Percentiles rank a stretch among this genome's conserved stretches.
Evolutionary conservation across 2,888 invertebrate genomes (phyloP).

Genomic region (Drosophila atripex): DNA sequence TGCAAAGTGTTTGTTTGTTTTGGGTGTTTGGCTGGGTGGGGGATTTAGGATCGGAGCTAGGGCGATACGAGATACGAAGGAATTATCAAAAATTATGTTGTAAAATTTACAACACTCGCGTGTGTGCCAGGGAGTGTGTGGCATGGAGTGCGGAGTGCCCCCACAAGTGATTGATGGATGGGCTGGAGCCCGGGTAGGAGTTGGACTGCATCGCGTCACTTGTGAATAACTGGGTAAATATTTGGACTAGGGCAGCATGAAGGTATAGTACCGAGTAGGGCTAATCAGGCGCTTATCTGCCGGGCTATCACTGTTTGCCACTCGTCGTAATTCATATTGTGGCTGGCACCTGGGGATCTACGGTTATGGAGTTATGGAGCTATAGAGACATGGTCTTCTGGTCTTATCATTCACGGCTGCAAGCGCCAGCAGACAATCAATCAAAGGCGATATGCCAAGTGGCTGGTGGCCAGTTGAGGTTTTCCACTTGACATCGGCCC

Average conservation of each 20-base stretch:
- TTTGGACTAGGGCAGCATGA: conserved; percentile 42
- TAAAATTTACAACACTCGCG: conserved; percentile 73
- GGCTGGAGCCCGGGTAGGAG: background rate
- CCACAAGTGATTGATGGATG: conserved; percentile 65
- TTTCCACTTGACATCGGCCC: conserved; percentile 44
- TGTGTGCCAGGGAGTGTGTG: conserved; percentile 40
- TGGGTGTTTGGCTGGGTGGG: background rate
- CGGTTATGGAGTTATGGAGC: background rate
- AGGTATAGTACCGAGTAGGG: conserved; percentile 7
- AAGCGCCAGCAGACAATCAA: conserved; percentile 59
- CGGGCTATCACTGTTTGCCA: conserved; percentile 47
- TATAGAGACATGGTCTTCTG: background rate
- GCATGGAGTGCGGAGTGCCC: too few relatives aligned
- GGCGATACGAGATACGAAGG: conserved; percentile 43
- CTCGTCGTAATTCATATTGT: conserved; percentile 59
- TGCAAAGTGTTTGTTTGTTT: conserved; percentile 60
- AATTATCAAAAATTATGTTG: conserved; percentile 79
- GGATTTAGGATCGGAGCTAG: background rate
- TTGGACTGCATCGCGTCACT: conserved; percentile 66
- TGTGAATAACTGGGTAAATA: conserved; percentile 75
- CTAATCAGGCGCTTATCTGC: conserved; percentile 76
- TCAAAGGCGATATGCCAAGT: conserved; percentile 46
- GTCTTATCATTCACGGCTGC: conserved; percentile 25
- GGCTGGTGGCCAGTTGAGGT: conserved; percentile 34
- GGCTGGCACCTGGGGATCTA: conserved; percentile 12